Base-by-base conservation (phyloP, 2,113 vertebrate genomes). In the Colistium nudipinnis region DNA sequence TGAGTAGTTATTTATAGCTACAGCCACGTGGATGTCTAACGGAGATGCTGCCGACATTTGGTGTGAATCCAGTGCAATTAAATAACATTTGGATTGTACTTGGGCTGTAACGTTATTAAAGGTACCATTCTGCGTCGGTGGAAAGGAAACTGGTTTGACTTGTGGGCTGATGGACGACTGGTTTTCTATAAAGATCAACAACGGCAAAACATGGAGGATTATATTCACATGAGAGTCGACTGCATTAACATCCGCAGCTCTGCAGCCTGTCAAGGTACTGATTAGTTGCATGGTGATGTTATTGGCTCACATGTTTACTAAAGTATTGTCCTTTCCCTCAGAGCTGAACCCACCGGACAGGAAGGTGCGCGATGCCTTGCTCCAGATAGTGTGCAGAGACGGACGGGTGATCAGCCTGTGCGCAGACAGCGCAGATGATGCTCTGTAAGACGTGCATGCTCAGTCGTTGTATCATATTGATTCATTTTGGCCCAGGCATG, bases 61-160 rank as follows among this genome's bases (percentile, higher is more conserved):
- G 11, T 49, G 0, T 33, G 7, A 19, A 19, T 31, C 13, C 12
- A n/a, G 13, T 72, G 3, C 33, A 28, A 51, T 41, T 17, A 3
- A 14, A 38, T 12, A 3, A 0, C 22, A 20, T 11, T 19, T 51
- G 44, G 19, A 27, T 7, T 45, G 6, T n/a, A 61, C 9, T 4
- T 10, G 70, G 3, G 44, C 16, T 20, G 8, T 49, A 1, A 1
- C 0, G 5, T 13, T 56, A 9, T 64, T 6, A 7, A 62, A 90
- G 97, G 96, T 78, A 98, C 96, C 61, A 98, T 99, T 87, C 83
- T 99, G 82, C 95, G 95, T 24, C 93, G 96, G 0, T 99, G 97
- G 97, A 98, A 99, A 84, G 96, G 89, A 89, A 99, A 99, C 85
- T 99, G 96, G 96, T 98, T 99, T 90, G 96, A 99, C 75, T 77